These are phyloP conservation scores for Tauraco hartlaubi DNA, from an alignment of 2,797 vertebrate species.

Conservation along the genomic window DNA sequence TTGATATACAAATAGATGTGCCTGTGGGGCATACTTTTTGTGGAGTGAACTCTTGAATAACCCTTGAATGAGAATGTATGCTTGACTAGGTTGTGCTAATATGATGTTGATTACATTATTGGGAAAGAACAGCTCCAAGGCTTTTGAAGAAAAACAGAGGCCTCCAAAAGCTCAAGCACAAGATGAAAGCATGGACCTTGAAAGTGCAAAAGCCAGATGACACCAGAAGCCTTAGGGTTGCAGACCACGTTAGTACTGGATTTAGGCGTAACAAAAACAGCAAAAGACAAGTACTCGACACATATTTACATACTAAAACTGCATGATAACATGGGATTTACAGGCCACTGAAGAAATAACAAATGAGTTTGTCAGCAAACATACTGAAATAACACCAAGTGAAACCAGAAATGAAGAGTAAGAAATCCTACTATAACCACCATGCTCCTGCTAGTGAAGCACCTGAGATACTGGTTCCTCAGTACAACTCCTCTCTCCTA, in stretches of 20 bases:
- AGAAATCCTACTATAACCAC: not conserved
- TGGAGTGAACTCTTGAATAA: not conserved
- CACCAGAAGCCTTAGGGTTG: not conserved
- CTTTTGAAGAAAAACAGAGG: not conserved
- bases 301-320: not conserved
- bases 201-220: not conserved
- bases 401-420: not conserved
- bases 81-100: not conserved
- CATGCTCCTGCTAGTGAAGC: not conserved
- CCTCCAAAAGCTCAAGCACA: not conserved
- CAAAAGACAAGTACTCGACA: not conserved
- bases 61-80: not conserved
- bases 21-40: not conserved
- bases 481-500: fast-evolving
- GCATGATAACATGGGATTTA: not conserved
- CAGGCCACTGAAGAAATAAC: not conserved
- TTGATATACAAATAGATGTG: not conserved
- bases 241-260: not conserved
- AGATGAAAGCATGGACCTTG: not conserved
- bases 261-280: not conserved
- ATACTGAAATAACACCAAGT: not conserved
- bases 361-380: not conserved
- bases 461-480: not conserved
- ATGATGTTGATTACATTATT: not conserved
- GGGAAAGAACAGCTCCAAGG: not conserved